Percentiles rank a stretch among this genome's conserved stretches.
These are phyloP conservation scores for Cairina moschata DNA, from an alignment of 2,113 vertebrate genomes.

Conservation along the genomic window DNA sequence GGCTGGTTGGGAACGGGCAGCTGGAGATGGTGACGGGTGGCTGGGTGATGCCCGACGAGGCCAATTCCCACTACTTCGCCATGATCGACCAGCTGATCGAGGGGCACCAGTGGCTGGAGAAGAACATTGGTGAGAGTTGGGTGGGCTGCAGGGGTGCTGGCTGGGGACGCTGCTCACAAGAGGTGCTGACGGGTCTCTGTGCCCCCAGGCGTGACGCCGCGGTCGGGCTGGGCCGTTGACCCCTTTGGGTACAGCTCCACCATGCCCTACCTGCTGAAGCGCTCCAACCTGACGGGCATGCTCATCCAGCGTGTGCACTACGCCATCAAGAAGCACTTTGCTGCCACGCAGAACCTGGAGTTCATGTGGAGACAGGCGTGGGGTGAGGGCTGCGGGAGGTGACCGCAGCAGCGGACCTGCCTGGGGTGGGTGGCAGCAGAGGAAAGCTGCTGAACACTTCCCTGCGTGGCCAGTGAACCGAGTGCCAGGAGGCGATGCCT, in stretches of 20 bases:
- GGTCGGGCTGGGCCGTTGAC: conserved; percentile 93
- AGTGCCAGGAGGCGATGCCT: accelerated
- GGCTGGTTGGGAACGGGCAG: conserved; percentile 87
- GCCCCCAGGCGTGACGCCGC: conserved; percentile 82
- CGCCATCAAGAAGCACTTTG: conserved; percentile 95
- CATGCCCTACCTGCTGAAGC: conserved; percentile 94
- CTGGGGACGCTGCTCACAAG: accelerated
- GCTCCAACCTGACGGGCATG: conserved; percentile 94
- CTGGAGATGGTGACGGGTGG: conserved; percentile 96
- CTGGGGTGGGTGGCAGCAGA: not conserved
- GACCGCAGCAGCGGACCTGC: accelerated
- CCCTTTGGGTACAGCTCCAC: conserved; percentile 96
- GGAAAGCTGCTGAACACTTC: accelerated
- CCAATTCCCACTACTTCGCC: conserved; percentile 94
- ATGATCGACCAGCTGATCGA: conserved; percentile 98
- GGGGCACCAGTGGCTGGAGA: conserved; percentile 98
- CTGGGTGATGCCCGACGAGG: conserved; percentile 99
- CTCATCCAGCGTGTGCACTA: conserved; percentile 98
- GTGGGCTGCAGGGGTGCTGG: not conserved
- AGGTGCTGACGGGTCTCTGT: not conserved
- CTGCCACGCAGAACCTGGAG: conserved; percentile 91
- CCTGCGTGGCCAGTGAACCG: accelerated
- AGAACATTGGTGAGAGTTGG: conserved; percentile 86
- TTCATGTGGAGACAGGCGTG: conserved; percentile 99
- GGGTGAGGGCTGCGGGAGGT: conserved; percentile 77